Evolutionary conservation across 2,113 vertebrate genomes (phyloP).

Genomic region (Gracilinanus agilis): DNA sequence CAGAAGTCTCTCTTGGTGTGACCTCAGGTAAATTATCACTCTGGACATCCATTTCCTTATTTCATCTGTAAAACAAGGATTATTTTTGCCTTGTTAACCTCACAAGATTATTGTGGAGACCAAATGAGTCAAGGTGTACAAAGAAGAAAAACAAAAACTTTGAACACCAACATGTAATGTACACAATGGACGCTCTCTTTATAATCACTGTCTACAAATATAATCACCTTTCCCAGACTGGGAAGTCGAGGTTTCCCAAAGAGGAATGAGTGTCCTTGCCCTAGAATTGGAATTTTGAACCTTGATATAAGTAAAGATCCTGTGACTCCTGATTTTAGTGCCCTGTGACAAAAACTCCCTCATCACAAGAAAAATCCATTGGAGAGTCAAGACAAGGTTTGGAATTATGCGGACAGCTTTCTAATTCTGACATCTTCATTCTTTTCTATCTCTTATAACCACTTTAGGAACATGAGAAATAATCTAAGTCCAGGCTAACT

Average conservation of each 20-base stretch:
- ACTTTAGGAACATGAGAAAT: not conserved
- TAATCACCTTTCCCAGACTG: slow-evolving; percentile 1
- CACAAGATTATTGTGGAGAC: not conserved
- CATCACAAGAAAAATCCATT: not conserved
- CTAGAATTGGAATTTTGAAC: not conserved
- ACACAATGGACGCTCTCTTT: not conserved
- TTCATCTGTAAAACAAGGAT: not conserved
- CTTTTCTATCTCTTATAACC: not conserved
- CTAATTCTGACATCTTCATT: slow-evolving; percentile 16
- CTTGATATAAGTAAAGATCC: not conserved
- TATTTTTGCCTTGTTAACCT: not conserved
- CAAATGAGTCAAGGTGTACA: not conserved
- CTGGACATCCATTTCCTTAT: not conserved
- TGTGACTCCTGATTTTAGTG: not conserved
- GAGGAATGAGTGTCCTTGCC: not conserved
- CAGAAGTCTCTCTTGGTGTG: not conserved
- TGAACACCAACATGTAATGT: not conserved
- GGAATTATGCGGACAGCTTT: not conserved
- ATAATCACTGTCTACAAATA: not conserved
- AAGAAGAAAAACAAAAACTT: not conserved
- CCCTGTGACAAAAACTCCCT: not conserved
- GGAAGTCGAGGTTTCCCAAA: slow-evolving; percentile 18
- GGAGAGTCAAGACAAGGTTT: slow-evolving; percentile 40
- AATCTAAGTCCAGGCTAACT: not conserved
- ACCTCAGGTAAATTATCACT: not conserved